Evolutionary conservation across 2,888 invertebrate species (phyloP).

Genomic region (Camponotus fellah): DNA sequence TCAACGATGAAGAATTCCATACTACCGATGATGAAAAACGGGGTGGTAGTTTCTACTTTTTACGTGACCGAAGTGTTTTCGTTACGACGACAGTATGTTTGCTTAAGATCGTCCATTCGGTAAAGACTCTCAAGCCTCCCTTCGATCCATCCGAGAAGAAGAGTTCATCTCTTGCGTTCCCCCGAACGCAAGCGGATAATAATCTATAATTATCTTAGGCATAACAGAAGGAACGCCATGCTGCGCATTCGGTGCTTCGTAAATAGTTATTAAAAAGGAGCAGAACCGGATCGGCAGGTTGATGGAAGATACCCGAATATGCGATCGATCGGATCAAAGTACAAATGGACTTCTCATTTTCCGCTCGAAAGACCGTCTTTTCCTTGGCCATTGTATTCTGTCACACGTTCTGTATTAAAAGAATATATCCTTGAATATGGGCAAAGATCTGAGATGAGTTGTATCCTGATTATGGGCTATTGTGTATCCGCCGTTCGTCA

Average conservation of each 20-base stretch:
- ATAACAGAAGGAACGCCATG: conserved; percentile 35
- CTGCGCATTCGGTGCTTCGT: conserved; percentile 32
- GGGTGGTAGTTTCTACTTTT: conserved; percentile 44
- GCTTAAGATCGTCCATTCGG: conserved; percentile 64
- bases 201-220: conserved; percentile 73
- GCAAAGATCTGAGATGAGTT: conserved; percentile 60
- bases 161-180: conserved; percentile 65
- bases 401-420: conserved; percentile 12
- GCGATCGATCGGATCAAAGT: not conserved
- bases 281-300: conserved; percentile 48
- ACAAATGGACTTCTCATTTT: conserved; percentile 2
- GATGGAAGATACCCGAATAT: not conserved
- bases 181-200: conserved; percentile 67
- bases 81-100: conserved; percentile 60
- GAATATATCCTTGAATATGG: conserved; percentile 67
- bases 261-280: conserved; percentile 56
- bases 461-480: conserved; percentile 76
- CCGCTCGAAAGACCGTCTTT: not conserved
- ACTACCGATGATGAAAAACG: conserved; percentile 37
- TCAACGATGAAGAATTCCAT: conserved; percentile 31
- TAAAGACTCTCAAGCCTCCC: conserved; percentile 61
- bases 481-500: conserved; percentile 56
- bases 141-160: conserved; percentile 51
- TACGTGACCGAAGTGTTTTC: conserved; percentile 61
- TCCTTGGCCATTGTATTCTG: not conserved